phyloP scores from a whole-genome alignment of 2,113 vertebrate genomes.

The Triplophysa dalaica region DNA sequence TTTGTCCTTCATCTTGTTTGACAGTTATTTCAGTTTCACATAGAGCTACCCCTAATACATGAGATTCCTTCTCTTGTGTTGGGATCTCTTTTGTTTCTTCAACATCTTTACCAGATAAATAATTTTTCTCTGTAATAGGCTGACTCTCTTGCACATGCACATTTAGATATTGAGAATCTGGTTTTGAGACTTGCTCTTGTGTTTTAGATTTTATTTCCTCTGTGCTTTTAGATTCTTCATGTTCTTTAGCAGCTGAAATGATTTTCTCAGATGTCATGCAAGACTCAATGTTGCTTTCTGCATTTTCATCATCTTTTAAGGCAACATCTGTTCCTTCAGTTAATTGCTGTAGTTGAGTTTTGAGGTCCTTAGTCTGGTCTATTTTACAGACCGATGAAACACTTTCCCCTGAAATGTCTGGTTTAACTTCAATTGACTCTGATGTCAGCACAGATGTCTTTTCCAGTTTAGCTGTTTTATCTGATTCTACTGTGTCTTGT shows the following conservation, averaged over 20 bases:
- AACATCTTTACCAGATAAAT: conserved; percentile 9
- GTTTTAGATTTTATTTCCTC: background rate
- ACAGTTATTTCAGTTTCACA: conserved; percentile 13
- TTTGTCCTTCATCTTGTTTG: conserved; percentile 61
- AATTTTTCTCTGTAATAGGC: conserved; percentile 4
- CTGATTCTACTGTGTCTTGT: background rate
- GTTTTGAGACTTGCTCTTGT: conserved; percentile 13
- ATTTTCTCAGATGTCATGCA: conserved; percentile 31
- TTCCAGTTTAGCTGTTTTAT: conserved; percentile 18
- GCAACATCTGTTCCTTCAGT: conserved; percentile 32
- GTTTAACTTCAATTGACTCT: conserved; percentile 10
- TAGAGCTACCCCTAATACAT: background rate
- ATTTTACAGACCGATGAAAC: conserved; percentile 10
- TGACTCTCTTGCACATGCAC: conserved; percentile 19
- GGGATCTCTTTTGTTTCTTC: conserved; percentile 33
- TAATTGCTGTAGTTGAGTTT: conserved; percentile 30
- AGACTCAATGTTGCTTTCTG: conserved; percentile 10
- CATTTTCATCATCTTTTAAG: conserved; percentile 19
- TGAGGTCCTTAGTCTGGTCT: conserved; percentile 12
- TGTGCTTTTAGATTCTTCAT: conserved; percentile 5
- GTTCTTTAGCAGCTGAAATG: conserved; percentile 6
- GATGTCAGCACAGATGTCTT: conserved; percentile 21
- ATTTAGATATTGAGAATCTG: conserved; percentile 32
- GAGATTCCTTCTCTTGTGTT: conserved; percentile 20
- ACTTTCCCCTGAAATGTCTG: conserved; percentile 10